Conservation (phyloP, 2,113 vertebrate genomes). For the Cebus imitator region DNA sequence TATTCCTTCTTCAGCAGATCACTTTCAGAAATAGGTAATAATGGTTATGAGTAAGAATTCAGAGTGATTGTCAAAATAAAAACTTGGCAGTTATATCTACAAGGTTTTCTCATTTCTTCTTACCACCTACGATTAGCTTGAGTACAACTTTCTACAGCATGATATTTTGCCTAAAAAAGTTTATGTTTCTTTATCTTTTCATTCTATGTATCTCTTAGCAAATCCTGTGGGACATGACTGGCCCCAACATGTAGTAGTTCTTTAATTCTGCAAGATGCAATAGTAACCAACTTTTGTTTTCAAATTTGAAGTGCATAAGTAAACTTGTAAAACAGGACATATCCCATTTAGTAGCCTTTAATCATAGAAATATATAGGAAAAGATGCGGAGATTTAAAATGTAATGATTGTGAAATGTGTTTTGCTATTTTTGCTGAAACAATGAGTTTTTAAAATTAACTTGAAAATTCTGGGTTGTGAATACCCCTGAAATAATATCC, state of each 20-base stretch:
- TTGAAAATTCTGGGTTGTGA: neutral
- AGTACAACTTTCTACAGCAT: neutral
- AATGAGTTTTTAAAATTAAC: neutral
- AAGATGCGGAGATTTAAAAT: neutral
- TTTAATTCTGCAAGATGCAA: neutral
- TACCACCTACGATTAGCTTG: neutral
- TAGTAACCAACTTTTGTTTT: neutral
- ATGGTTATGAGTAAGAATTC: neutral
- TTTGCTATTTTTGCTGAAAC: neutral
- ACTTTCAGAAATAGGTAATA: neutral
- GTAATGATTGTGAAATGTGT: neutral
- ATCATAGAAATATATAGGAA: neutral
- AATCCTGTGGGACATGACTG: neutral
- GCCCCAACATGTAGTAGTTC: accelerated
- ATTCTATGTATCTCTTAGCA: neutral
- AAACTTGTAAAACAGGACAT: neutral
- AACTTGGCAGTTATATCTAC: neutral
- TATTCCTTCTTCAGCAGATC: neutral
- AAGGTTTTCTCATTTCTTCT: neutral
- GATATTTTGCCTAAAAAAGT: neutral
- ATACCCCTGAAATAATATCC: neutral
- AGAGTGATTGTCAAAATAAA: neutral
- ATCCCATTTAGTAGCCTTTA: neutral
- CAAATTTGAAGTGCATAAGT: neutral
- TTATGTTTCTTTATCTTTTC: neutral